These are phyloP conservation scores for Urocynchramus pylzowi DNA, from an alignment of 2,113 vertebrate species.

Conservation along the genomic window DNA sequence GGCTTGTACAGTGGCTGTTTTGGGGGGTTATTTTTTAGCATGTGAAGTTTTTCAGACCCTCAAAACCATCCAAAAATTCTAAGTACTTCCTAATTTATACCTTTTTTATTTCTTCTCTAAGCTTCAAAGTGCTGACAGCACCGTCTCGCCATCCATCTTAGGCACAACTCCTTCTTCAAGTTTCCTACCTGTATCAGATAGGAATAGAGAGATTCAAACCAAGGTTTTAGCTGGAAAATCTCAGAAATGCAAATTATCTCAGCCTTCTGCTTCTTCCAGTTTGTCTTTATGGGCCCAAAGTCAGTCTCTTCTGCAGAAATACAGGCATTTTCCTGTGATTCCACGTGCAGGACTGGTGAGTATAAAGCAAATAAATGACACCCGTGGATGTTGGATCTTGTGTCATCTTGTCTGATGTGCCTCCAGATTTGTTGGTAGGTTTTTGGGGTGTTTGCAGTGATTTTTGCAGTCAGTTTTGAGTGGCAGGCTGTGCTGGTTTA, in stretches of 20 bases:
- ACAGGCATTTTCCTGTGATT: neutral
- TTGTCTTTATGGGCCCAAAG: neutral
- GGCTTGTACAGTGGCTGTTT: neutral
- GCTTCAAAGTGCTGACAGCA: neutral
- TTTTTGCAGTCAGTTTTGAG: neutral
- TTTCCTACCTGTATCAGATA: neutral
- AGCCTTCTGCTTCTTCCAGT: neutral
- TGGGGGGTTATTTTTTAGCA: neutral
- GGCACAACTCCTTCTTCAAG: neutral
- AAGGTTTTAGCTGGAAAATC: neutral
- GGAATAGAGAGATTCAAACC: neutral
- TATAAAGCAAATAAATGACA: neutral
- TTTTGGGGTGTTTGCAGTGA: neutral
- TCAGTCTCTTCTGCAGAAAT: neutral
- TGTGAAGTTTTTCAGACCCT: neutral
- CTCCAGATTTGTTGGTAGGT: neutral
- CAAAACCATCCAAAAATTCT: neutral
- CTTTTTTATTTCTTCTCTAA: neutral
- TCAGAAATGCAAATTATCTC: neutral
- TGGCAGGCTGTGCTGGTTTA: neutral
- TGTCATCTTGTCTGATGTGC: neutral
- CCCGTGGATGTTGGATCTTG: neutral
- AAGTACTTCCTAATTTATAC: neutral
- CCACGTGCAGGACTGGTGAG: fast-evolving
- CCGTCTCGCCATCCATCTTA: neutral